A percentile compares a stretch with the other conserved stretches of the same genome.
phyloP scores from a whole-genome alignment of 2,888 invertebrate species.

The Trachelus iudaicus region DNA sequence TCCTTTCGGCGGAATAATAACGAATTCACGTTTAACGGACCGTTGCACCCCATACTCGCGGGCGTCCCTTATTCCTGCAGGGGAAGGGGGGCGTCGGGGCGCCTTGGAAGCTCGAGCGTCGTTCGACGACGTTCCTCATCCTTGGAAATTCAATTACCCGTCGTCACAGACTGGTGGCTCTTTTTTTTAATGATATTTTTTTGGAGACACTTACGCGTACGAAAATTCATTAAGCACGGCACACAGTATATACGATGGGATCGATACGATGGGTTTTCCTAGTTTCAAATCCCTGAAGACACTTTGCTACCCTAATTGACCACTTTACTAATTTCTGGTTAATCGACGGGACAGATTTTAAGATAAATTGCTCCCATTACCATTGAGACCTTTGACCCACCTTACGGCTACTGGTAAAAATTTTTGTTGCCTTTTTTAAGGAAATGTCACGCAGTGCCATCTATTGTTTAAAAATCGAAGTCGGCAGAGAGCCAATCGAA shows the following conservation, averaged over 20 bases:
- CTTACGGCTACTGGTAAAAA: neutral
- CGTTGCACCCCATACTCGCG: neutral
- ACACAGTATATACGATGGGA: neutral
- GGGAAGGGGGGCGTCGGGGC: neutral
- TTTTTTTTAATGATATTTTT: neutral
- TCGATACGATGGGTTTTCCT: neutral
- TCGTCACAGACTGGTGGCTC: neutral
- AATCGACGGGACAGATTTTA: neutral
- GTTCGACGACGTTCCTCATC: neutral
- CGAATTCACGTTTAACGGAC: neutral
- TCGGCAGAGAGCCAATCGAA: neutral
- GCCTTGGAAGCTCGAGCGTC: neutral
- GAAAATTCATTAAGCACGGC: neutral
- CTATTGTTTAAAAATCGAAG: neutral
- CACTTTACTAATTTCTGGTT: neutral
- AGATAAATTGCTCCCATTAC: neutral
- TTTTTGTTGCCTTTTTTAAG: neutral
- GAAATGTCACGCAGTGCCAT: neutral
- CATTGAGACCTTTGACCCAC: neutral
- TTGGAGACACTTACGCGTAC: neutral
- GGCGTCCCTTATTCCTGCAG: neutral
- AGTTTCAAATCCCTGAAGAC: neutral
- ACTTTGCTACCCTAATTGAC: neutral
- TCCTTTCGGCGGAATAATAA: neutral
- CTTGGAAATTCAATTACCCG: neutral